Percentiles rank a stretch among this genome's conserved stretches.
phyloP scores from a whole-genome alignment of 2,797 vertebrate genomes.

The Galago senegalensis region DNA sequence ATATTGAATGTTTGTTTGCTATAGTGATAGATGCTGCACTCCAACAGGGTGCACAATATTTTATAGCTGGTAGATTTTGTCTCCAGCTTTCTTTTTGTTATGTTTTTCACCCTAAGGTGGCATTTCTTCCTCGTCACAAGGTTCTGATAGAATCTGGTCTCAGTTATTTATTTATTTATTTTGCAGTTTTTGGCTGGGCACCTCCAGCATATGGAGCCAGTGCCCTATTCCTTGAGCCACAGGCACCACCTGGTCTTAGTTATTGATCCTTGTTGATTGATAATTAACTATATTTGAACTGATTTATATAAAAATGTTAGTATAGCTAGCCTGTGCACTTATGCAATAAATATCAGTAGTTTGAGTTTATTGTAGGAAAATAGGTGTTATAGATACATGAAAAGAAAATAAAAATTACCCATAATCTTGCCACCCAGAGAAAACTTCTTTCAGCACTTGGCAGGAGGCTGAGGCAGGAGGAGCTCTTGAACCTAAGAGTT shows the following conservation, averaged over 20 bases:
- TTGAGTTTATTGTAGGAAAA: constrained; percentile 54
- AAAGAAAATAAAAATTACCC: constrained; percentile 49
- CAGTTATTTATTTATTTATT: constrained; percentile 51
- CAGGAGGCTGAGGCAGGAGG: too few species aligned
- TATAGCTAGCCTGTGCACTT: neutral
- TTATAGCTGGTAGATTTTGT: constrained; percentile 41
- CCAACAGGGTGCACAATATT: neutral
- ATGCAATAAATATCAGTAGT: constrained; percentile 55
- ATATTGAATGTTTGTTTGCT: constrained; percentile 41
- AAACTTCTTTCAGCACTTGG: constrained; percentile 2
- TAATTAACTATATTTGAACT: constrained; percentile 38
- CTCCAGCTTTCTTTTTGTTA: neutral
- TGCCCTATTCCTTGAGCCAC: too few species aligned
- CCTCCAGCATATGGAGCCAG: too few species aligned
- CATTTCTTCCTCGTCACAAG: neutral
- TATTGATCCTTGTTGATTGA: constrained; percentile 35
- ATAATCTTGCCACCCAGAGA: neutral
- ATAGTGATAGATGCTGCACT: neutral
- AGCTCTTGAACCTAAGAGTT: too few species aligned
- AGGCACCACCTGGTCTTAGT: neutral
- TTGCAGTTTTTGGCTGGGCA: too few species aligned
- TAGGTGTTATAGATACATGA: constrained; percentile 11
- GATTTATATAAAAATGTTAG: constrained; percentile 48
- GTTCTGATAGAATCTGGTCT: constrained; percentile 27
- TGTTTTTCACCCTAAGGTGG: neutral